A percentile compares a stretch with the other conserved stretches of the same genome.
Conservation (phyloP, 35 echinoderm and acorn worm genomes). For the Amphiura filiformis region DNA sequence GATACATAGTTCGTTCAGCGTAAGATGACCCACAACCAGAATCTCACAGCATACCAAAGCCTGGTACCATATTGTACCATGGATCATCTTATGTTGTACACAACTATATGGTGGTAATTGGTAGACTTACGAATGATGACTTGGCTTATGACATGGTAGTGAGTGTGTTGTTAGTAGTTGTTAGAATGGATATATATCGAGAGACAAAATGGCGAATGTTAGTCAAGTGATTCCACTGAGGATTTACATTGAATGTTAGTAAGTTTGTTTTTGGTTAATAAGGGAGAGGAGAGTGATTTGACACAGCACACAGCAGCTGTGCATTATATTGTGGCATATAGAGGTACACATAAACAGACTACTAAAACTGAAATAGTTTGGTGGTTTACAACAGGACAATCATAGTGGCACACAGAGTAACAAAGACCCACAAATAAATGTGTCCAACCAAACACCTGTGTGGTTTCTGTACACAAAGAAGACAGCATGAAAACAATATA, state of each 20-base stretch:
- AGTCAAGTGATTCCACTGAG: background rate
- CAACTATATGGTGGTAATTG: background rate
- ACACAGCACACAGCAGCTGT: conserved; percentile 8
- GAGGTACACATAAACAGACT: background rate
- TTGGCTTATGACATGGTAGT: conserved; percentile 3
- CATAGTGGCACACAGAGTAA: background rate
- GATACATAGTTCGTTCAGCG: background rate
- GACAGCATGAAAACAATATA: too few species aligned
- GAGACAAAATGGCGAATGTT: background rate
- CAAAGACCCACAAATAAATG: too few species aligned
- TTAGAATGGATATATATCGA: background rate
- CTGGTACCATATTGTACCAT: too few species aligned
- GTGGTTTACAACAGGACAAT: background rate
- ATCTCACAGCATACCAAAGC: too few species aligned
- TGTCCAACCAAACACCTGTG: too few species aligned
- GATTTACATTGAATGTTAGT: background rate
- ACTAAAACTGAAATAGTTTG: background rate
- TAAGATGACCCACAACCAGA: background rate
- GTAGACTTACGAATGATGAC: background rate
- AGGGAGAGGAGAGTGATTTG: background rate
- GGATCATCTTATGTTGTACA: background rate
- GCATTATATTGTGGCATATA: conserved; percentile 11
- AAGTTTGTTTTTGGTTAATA: background rate
- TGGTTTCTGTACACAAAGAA: too few species aligned
- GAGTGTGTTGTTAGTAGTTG: conserved; percentile 14